Conservation (phyloP, 2,113 vertebrate species). For the Trichomycterus rosablanca region DNA sequence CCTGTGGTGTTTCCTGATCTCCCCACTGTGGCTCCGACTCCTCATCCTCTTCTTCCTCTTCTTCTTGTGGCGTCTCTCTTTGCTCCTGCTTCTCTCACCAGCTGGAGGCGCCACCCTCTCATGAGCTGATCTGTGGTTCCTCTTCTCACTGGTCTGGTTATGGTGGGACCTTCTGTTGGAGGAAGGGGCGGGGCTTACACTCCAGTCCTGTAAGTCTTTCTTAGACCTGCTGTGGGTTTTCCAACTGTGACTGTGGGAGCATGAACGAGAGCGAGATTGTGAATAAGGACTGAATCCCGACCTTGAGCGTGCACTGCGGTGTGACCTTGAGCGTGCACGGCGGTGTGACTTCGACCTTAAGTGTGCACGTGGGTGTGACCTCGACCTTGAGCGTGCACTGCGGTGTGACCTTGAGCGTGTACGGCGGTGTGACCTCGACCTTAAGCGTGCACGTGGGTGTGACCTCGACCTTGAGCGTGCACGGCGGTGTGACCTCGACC, state of each 20-base stretch:
- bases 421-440: neutral
- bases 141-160: constrained; percentile 84
- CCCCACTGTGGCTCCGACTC: constrained; percentile 75
- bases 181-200: too few relatives aligned
- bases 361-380: neutral
- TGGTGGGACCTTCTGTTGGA: constrained; percentile 65
- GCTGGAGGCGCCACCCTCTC: constrained; percentile 52
- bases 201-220: too few relatives aligned
- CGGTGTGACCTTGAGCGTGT: too few relatives aligned
- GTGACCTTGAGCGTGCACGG: neutral
- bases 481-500: neutral
- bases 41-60: constrained; percentile 69
- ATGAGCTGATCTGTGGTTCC: constrained; percentile 87
- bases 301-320: neutral
- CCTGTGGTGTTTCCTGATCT: constrained; percentile 71
- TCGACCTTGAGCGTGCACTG: too few relatives aligned
- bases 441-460: neutral
- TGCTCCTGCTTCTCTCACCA: constrained; percentile 63
- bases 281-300: neutral
- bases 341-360: neutral
- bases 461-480: neutral
- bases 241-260: constrained; percentile 59
- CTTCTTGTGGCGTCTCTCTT: constrained; percentile 62
- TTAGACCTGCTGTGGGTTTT: constrained; percentile 64
- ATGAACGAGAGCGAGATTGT: neutral